Base-by-base conservation (phyloP, 2,888 invertebrate genomes). In the Oligia latruncula region DNA sequence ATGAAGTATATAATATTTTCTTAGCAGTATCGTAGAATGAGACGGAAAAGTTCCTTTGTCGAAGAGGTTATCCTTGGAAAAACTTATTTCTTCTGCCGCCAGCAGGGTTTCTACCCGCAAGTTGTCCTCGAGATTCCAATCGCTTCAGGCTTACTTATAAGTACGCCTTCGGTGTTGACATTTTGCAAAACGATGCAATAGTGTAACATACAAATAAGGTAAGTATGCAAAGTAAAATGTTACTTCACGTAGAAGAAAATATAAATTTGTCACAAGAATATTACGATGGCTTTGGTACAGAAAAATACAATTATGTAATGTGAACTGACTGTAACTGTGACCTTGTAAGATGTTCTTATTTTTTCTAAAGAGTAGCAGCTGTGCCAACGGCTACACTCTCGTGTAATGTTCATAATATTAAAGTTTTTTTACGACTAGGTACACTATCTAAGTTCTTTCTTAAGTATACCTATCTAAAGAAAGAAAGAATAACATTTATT, bases 61-160 rank as follows among this genome's bases (percentile, higher is more conserved):
- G 17, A 55, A 29, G 13, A 17, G 4, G 5, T 23, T 4, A 65
- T 35, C 20, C 17, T 65, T n/a, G 35, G 46, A 46, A 65, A 52
- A 58, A 20, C 15, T 20, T 49, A 43, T 29, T 52, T 29, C 20
- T 17, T 52, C 40, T 60, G 20, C 4, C n/a, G 13, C 23, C 9
- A 15, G 20, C 40, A 23, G 11, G 23, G 15, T 58, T 29, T 23
- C 29, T 46, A 13, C 15, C 46, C 35, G 55, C 40, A 49, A 49
- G 79, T 40, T 78, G 23, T 58, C 29, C 29, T 29, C 43, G 23
- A 40, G 29, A 43, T 67, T 79, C 79, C 78, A 70, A 46, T 62
- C 23, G 35, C 23, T 15, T 20, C 29, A 35, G 13, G 23, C 40
- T 52, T 78, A 66, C 58, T 2, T 64, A 40, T 13, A 46, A 35